Conservation (phyloP, 2,113 vertebrate species). For the Cnemophilus loriae region DNA sequence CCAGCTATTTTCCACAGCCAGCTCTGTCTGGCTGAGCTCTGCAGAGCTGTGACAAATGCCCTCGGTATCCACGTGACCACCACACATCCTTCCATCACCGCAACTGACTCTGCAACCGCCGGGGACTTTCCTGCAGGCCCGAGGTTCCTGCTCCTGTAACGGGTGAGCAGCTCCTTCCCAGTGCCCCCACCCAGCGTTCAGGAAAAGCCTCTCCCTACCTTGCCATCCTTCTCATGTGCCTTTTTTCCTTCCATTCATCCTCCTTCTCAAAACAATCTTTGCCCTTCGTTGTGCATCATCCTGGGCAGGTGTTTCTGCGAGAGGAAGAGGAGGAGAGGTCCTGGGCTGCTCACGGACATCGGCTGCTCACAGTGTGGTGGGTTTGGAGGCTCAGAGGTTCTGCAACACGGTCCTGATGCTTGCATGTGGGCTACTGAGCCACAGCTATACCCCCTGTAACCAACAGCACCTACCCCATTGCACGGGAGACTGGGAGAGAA, state of each 20-base stretch:
- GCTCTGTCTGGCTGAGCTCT: not conserved
- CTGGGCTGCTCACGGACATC: not conserved
- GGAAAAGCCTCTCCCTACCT: not conserved
- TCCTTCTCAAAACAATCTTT: not conserved
- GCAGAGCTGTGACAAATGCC: not conserved
- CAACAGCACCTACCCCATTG: not conserved
- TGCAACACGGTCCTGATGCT: accelerated
- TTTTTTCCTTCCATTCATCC: conserved; percentile 28
- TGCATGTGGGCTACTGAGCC: not conserved
- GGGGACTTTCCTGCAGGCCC: not conserved
- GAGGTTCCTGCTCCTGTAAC: not conserved
- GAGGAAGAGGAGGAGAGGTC: not conserved
- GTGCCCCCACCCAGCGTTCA: not conserved
- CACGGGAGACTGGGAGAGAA: not conserved
- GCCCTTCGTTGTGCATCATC: not conserved
- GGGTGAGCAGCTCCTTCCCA: not conserved
- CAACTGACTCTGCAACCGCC: accelerated
- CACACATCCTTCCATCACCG: not conserved
- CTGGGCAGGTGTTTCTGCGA: not conserved
- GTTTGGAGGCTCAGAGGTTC: not conserved
- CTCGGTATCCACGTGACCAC: not conserved
- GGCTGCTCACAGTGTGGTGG: accelerated
- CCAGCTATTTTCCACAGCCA: not conserved
- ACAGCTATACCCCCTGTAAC: accelerated
- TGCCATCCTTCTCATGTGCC: not conserved